phyloP scores from a whole-genome alignment of 2,113 vertebrate species.

The Turnix velox region DNA sequence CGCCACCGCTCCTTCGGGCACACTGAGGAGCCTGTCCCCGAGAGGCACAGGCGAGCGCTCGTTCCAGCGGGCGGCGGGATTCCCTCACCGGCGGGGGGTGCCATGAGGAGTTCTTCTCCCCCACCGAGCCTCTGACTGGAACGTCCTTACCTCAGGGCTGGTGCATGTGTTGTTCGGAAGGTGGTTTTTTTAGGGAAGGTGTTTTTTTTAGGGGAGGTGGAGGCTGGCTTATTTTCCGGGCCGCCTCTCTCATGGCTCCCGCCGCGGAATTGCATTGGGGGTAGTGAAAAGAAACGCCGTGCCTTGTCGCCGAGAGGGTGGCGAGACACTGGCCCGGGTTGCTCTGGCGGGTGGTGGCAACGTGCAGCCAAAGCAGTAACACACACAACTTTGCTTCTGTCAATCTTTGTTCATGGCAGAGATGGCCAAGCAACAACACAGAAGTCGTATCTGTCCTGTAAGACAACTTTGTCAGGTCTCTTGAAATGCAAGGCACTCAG shows the following conservation, averaged over 20 bases:
- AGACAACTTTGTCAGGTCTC: background rate
- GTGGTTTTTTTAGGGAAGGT: too few species aligned
- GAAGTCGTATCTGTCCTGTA: background rate
- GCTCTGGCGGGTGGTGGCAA: too few species aligned
- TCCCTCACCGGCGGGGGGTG: background rate
- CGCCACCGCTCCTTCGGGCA: background rate
- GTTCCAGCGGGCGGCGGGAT: background rate
- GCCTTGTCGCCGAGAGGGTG: background rate
- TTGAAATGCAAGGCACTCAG: background rate
- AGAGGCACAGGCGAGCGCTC: background rate
- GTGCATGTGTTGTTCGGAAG: background rate
- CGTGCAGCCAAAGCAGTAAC: background rate
- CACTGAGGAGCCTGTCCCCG: background rate
- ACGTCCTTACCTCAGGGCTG: background rate
- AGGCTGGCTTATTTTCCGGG: too few species aligned
- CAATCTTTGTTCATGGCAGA: background rate
- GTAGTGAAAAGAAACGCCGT: background rate
- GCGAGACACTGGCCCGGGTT: background rate
- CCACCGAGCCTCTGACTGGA: background rate
- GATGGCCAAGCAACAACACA: background rate
- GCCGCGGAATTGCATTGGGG: accelerated
- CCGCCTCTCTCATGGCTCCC: accelerated
- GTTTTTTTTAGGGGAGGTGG: background rate
- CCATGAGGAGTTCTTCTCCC: background rate
- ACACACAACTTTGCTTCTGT: background rate